Evolutionary conservation across 2,113 vertebrate genomes (phyloP).

Genomic region (Coptodon rendalli): DNA sequence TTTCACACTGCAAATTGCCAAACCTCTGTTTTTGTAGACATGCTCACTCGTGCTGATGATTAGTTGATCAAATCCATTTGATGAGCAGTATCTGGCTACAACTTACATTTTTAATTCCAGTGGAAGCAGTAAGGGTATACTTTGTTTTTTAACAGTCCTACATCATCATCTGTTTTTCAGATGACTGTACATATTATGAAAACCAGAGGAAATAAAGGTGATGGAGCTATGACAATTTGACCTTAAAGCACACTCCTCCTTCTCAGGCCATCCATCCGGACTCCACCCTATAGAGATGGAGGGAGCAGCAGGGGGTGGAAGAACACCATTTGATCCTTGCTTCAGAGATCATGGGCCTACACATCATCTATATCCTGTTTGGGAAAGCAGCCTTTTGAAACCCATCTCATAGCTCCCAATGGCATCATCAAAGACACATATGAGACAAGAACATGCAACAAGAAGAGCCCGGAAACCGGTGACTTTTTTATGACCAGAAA

Average conservation of each 20-base stretch:
- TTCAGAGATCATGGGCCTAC: conserved; percentile 48
- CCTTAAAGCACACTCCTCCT: conserved; percentile 41
- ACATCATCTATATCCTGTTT: conserved; percentile 70
- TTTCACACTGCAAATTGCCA: not conserved
- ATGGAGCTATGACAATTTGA: conserved; percentile 4
- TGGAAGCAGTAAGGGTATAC: not conserved
- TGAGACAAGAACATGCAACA: conserved; percentile 13
- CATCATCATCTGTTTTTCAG: not conserved
- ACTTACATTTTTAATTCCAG: not conserved
- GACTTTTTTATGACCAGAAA: not conserved
- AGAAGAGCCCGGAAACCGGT: conserved; percentile 20
- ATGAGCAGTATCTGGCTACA: not conserved
- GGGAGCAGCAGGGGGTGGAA: conserved; percentile 38
- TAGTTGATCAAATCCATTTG: not conserved
- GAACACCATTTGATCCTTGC: conserved; percentile 51
- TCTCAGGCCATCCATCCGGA: not conserved
- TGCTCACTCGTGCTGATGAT: not conserved
- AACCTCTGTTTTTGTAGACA: not conserved
- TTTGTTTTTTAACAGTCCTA: not conserved
- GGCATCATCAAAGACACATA: conserved; percentile 54
- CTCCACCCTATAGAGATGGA: conserved; percentile 31
- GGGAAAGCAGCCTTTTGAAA: conserved; percentile 58
- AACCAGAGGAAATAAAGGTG: conserved; percentile 37
- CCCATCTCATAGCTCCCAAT: conserved; percentile 57
- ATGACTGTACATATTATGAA: not conserved